These are phyloP conservation scores for Morpho deidamia DNA, from an alignment of 2,888 invertebrate species.

Conservation along the genomic window DNA sequence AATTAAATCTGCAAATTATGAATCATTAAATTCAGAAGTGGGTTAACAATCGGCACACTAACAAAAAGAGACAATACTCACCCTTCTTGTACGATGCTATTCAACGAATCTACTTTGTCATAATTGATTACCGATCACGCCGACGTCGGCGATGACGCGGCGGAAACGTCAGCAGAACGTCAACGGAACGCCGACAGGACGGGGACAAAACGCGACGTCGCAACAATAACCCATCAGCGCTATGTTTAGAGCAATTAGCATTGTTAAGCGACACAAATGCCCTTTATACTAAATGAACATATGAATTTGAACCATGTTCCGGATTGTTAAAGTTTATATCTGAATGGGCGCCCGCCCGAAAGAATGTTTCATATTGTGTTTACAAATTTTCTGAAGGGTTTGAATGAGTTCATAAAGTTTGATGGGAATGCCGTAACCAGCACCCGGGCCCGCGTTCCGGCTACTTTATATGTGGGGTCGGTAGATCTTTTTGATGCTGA, in stretches of 20 bases:
- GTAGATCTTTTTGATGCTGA: background rate
- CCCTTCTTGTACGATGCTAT: conserved; percentile 1
- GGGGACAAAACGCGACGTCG: conserved; percentile 1
- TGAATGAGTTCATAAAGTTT: conserved; percentile 23
- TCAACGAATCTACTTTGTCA: conserved; percentile 6
- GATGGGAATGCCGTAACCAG: conserved; percentile 20
- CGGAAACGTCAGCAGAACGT: conserved; percentile 8
- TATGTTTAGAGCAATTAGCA: conserved; percentile 15
- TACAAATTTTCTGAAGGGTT: conserved; percentile 20
- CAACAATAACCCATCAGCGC: conserved; percentile 3
- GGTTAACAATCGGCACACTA: background rate
- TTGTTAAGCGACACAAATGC: conserved; percentile 9
- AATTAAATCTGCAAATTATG: no score
- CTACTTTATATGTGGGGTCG: background rate
- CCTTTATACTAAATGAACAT: background rate
- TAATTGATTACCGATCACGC: conserved; percentile 13
- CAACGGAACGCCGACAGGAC: background rate
- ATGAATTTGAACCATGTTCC: background rate
- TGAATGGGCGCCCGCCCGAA: background rate
- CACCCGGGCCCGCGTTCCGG: conserved; percentile 8
- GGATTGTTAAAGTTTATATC: background rate
- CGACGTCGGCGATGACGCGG: conserved; percentile 10
- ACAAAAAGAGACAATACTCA: background rate
- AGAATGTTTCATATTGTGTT: conserved; percentile 15
- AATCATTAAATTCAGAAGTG: background rate